Conservation (phyloP, 2,888 invertebrate species). For the Scaptodrosophila latifasciaeformis region DNA sequence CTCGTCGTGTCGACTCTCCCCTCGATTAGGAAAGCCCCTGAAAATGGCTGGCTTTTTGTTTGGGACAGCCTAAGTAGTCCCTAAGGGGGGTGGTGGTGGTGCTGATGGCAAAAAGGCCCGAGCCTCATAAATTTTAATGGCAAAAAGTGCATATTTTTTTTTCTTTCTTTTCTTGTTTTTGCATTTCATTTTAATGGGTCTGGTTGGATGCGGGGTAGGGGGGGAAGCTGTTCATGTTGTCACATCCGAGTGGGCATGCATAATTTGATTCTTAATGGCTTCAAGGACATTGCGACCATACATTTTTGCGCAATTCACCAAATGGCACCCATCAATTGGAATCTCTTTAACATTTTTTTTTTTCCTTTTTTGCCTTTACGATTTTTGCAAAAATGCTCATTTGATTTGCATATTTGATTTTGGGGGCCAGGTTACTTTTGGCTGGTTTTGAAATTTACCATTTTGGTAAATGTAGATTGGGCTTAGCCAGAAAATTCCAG, state of each 20-base stretch:
- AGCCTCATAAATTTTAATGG: conserved; percentile 63
- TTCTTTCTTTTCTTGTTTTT: conserved; percentile 15
- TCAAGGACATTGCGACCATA: conserved; percentile 49
- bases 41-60: background rate
- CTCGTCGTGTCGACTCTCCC: too few species aligned
- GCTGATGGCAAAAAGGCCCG: too few species aligned
- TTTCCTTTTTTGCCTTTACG: background rate
- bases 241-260: conserved; percentile 63
- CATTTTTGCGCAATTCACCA: too few species aligned
- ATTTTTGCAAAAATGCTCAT: conserved; percentile 24
- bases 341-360: conserved; percentile 4
- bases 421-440: background rate
- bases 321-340: background rate
- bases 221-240: conserved; percentile 28
- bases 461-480: too few species aligned
- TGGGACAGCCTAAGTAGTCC: too few species aligned
- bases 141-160: conserved; percentile 54
- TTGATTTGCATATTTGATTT: conserved; percentile 41
- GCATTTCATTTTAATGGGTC: conserved; percentile 33
- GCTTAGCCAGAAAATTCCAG: too few species aligned
- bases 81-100: too few species aligned
- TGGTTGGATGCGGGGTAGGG: background rate
- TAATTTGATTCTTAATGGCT: conserved; percentile 58
- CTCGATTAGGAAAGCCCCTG: too few species aligned
- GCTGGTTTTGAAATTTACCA: background rate